Evolutionary conservation across 2,797 vertebrate genomes (phyloP).

Genomic region (Erithacus rubecula): DNA sequence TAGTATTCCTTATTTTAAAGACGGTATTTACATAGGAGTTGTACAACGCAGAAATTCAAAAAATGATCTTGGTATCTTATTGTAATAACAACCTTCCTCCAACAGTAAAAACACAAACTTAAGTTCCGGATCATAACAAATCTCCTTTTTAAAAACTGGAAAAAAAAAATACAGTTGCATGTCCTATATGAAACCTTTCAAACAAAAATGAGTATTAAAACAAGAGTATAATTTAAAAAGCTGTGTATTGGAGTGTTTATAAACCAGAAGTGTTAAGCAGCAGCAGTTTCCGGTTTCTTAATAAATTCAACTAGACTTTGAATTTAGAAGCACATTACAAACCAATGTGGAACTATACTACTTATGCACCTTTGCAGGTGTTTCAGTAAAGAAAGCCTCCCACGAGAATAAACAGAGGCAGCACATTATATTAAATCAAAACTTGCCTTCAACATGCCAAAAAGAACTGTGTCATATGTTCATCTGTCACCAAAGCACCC

Average conservation of each 20-base stretch:
- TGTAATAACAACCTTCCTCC: not conserved
- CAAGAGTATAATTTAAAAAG: slow-evolving; percentile 9
- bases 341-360: not conserved
- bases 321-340: slow-evolving; percentile 35
- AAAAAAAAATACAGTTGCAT: not conserved
- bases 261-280: slow-evolving; percentile 64
- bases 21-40: not conserved
- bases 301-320: not conserved
- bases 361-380: slow-evolving; percentile 53
- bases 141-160: not conserved
- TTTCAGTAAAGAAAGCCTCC: slow-evolving; percentile 68
- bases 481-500: slow-evolving; percentile 68
- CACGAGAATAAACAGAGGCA: slow-evolving; percentile 66
- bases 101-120: not conserved
- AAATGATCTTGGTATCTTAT: not conserved
- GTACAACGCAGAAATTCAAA: not conserved
- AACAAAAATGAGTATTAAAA: slow-evolving; percentile 28
- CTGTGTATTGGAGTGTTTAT: slow-evolving; percentile 59
- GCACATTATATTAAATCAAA: slow-evolving; percentile 61
- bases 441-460: slow-evolving; percentile 66
- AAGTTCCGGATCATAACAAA: not conserved
- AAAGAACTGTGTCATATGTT: slow-evolving; percentile 41
- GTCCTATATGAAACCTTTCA: not conserved
- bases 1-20: not conserved
- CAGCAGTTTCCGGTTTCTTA: slow-evolving; percentile 14